phyloP scores from a whole-genome alignment of 2,797 vertebrate species.

The Luscinia megarhynchos region DNA sequence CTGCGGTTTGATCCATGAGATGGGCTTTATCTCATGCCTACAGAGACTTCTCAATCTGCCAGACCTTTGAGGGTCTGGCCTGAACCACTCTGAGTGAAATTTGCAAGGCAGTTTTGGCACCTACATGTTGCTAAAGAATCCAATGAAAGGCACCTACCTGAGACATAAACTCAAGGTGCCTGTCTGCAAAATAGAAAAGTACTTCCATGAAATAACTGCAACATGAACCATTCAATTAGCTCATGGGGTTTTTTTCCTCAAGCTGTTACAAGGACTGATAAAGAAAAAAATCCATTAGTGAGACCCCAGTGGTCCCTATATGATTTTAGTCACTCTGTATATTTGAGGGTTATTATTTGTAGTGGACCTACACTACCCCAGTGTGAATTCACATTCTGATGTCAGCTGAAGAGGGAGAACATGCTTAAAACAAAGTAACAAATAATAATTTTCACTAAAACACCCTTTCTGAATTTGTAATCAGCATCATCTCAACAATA shows the following conservation, averaged over 20 bases:
- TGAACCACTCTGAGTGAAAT: background rate
- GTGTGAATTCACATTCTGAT: background rate
- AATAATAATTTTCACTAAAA: background rate
- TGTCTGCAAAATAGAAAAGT: background rate
- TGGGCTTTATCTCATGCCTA: background rate
- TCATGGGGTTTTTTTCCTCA: background rate
- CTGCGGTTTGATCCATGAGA: background rate
- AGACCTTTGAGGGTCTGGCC: background rate
- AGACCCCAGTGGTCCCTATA: background rate
- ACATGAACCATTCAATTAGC: background rate
- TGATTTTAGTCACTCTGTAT: background rate
- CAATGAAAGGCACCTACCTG: fast-evolving
- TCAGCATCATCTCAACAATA: background rate
- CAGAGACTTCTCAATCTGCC: background rate
- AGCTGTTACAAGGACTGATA: background rate
- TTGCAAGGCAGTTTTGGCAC: background rate
- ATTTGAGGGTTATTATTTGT: background rate
- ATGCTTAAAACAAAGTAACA: background rate
- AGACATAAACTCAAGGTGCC: background rate
- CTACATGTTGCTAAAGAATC: background rate
- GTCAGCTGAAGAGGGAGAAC: background rate
- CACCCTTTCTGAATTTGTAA: background rate
- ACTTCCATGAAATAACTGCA: background rate
- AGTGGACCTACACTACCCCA: background rate
- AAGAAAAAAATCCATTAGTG: background rate